Evolutionary conservation across 2,797 vertebrate genomes (phyloP).

Genomic region (Urosaurus nigricauda): DNA sequence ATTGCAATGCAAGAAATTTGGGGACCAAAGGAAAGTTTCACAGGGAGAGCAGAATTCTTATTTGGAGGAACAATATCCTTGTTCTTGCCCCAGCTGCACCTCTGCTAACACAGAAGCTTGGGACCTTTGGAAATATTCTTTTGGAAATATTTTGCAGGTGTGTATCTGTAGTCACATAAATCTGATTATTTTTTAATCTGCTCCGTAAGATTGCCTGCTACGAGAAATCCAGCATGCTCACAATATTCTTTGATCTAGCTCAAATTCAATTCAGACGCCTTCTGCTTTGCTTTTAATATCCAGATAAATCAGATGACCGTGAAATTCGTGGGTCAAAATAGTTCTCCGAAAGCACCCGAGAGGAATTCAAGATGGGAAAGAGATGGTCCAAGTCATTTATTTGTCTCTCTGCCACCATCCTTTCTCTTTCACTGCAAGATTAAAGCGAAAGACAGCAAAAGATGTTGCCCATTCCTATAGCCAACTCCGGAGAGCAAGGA

Average conservation of each 20-base stretch:
- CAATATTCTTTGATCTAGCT: not conserved
- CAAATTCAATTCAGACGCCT: conserved; percentile 31
- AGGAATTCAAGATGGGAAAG: conserved; percentile 40
- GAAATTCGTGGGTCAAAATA: conserved; percentile 48
- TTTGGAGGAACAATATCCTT: not conserved
- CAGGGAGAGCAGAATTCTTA: not conserved
- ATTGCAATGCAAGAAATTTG: no score
- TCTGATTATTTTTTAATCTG: conserved; percentile 25
- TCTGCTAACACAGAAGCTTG: conserved; percentile 59
- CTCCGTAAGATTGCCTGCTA: conserved; percentile 35
- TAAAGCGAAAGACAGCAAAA: not conserved
- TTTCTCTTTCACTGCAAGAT: conserved; percentile 12
- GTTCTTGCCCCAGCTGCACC: not conserved
- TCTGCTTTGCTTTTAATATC: conserved; percentile 57
- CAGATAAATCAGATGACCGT: conserved; percentile 46
- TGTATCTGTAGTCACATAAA: not conserved
- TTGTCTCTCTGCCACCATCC: conserved; percentile 40
- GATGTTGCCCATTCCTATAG: no score
- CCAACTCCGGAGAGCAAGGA: no score
- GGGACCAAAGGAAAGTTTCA: no score
- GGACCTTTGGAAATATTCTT: conserved; percentile 30
- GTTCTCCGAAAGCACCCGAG: conserved; percentile 35
- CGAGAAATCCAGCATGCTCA: not conserved
- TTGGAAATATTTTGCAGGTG: no score
- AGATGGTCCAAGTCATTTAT: conserved; percentile 44